Conservation (phyloP, 2,888 invertebrate species). For the Magallana nippona region DNA sequence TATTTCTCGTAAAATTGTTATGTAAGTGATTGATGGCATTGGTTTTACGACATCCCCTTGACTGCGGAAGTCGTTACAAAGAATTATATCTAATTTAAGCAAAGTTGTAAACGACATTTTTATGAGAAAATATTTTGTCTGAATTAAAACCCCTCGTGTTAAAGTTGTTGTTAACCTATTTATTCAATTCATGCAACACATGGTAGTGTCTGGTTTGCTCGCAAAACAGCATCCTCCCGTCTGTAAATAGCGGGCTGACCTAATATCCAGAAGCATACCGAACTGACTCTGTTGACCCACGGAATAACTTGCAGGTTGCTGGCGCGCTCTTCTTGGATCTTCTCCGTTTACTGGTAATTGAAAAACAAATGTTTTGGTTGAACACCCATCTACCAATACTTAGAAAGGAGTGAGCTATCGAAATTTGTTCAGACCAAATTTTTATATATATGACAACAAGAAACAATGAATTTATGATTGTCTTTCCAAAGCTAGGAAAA, state of each 20-base stretch:
- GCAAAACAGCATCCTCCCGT: not conserved
- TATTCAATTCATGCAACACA: conserved; percentile 3
- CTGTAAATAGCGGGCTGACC: not conserved
- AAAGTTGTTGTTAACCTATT: conserved; percentile 27
- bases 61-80: not conserved
- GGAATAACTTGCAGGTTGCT: too few relatives aligned
- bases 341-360: too few relatives aligned
- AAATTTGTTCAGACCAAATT: too few relatives aligned
- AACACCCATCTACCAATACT: too few relatives aligned
- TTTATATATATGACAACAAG: too few relatives aligned
- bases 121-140: conserved; percentile 26
- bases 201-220: not conserved
- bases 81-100: conserved; percentile 11
- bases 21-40: not conserved
- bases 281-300: not conserved
- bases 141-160: conserved; percentile 33
- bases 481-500: too few relatives aligned
- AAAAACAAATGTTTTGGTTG: too few relatives aligned
- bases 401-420: too few relatives aligned
- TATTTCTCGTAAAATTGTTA: not conserved
- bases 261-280: not conserved
- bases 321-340: too few relatives aligned
- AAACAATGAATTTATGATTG: too few relatives aligned
- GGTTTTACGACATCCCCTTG: not conserved
- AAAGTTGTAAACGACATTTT: conserved; percentile 20